These are phyloP conservation scores for Drosophila pseudotakahashii DNA, from an alignment of 2,888 invertebrate genomes.

Conservation along the genomic window DNA sequence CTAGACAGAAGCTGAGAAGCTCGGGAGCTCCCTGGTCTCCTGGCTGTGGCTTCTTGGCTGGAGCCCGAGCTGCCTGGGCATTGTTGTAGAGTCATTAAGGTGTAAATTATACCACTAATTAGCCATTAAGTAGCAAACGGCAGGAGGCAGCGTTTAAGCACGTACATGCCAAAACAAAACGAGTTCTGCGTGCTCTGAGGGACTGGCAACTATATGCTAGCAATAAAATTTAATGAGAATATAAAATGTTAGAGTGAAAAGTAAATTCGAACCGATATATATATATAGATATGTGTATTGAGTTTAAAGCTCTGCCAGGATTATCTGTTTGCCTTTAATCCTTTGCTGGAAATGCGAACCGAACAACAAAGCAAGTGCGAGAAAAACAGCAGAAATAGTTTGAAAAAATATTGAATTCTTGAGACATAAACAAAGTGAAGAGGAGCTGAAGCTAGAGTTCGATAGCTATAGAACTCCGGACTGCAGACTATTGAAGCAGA, in stretches of 20 bases:
- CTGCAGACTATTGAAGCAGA: slow-evolving; percentile 71
- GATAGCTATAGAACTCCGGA: slow-evolving; percentile 31
- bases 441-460: slow-evolving; percentile 40
- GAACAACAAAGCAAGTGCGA: slow-evolving; percentile 50
- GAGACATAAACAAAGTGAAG: slow-evolving; percentile 75
- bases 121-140: slow-evolving; percentile 70
- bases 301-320: slow-evolving; percentile 32
- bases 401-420: slow-evolving; percentile 71
- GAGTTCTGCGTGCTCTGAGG: slow-evolving; percentile 27
- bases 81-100: slow-evolving; percentile 76
- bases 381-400: slow-evolving; percentile 61
- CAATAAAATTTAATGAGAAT: slow-evolving; percentile 75
- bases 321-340: slow-evolving; percentile 40
- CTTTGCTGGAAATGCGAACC: slow-evolving; percentile 36
- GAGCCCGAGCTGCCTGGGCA: slow-evolving; percentile 31
- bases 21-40: slow-evolving; percentile 9
- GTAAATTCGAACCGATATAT: slow-evolving; percentile 42
- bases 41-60: slow-evolving; percentile 46
- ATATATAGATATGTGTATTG: not conserved
- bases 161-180: slow-evolving; percentile 35
- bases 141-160: slow-evolving; percentile 52
- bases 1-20: slow-evolving; percentile 25
- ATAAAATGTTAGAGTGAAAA: slow-evolving; percentile 65
- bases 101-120: slow-evolving; percentile 81
- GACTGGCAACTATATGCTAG: slow-evolving; percentile 45